Conservation (phyloP, 2,797 vertebrate genomes). For the Spinus olivaceus region DNA sequence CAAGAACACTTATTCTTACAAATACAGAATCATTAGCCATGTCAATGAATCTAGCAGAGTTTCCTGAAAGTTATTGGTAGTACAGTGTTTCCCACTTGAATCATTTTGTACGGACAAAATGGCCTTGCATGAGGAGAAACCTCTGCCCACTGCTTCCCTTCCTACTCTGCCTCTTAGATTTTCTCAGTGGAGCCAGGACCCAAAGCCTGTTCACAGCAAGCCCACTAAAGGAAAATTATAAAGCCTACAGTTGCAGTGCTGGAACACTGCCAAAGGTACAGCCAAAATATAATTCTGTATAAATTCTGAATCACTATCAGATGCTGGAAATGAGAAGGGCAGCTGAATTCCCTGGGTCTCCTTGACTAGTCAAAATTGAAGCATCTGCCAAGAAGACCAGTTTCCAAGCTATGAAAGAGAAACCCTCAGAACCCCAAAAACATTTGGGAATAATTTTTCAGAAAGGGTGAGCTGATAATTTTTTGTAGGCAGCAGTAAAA, state of each 20-base stretch:
- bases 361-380: slow-evolving; percentile 63
- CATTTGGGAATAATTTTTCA: not conserved
- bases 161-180: not conserved
- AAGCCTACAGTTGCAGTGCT: not conserved
- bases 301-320: slow-evolving; percentile 54
- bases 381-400: slow-evolving; percentile 29
- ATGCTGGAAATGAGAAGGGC: slow-evolving; percentile 43
- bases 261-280: not conserved
- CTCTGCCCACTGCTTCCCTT: not conserved
- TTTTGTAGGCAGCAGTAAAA: not conserved
- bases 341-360: slow-evolving; percentile 54
- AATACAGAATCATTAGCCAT: not conserved
- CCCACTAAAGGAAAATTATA: not conserved
- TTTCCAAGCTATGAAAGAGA: slow-evolving; percentile 57
- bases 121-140: not conserved
- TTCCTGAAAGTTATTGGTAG: not conserved
- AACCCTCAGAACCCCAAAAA: not conserved
- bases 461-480: slow-evolving; percentile 31
- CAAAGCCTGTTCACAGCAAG: not conserved
- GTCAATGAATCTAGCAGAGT: not conserved
- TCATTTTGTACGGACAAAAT: not conserved
- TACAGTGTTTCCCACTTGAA: not conserved
- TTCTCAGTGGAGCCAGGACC: not conserved
- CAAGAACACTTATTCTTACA: not conserved
- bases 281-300: not conserved